Conservation (phyloP, 1,140 invertebrate species). For the Lepidotrigona ventralis region DNA sequence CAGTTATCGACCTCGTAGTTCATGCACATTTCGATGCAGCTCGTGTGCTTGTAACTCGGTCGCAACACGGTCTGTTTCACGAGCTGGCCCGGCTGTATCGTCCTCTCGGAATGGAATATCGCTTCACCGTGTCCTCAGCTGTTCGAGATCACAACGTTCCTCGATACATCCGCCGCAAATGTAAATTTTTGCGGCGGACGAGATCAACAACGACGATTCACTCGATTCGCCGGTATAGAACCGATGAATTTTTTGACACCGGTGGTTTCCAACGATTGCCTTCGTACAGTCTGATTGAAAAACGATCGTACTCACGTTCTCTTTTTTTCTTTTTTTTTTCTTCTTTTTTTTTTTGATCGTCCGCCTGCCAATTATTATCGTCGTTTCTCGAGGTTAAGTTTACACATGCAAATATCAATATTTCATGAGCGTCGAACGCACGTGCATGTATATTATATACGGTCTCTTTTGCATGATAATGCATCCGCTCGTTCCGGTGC, state of each 20-base stretch:
- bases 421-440: not conserved
- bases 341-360: not conserved
- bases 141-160: not conserved
- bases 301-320: not conserved
- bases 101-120: constrained; percentile 1
- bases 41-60: constrained; percentile 18
- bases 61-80: constrained; percentile 42
- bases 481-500: not conserved
- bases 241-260: not conserved
- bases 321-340: not conserved
- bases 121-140: not conserved
- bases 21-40: constrained; percentile 25
- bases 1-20: constrained; percentile 42
- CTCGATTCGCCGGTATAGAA: not conserved
- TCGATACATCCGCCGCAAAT: not conserved
- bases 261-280: not conserved
- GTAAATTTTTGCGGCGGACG: not conserved
- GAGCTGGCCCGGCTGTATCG: not conserved
- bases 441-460: not conserved
- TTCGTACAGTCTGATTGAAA: not conserved
- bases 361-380: not conserved
- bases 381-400: not conserved
- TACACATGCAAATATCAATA: not conserved
- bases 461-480: not conserved
- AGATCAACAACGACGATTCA: not conserved